Percentiles rank a stretch among this genome's conserved stretches.
Conservation (phyloP, 1,140 invertebrate genomes). For the Hesperophylax magnus region DNA sequence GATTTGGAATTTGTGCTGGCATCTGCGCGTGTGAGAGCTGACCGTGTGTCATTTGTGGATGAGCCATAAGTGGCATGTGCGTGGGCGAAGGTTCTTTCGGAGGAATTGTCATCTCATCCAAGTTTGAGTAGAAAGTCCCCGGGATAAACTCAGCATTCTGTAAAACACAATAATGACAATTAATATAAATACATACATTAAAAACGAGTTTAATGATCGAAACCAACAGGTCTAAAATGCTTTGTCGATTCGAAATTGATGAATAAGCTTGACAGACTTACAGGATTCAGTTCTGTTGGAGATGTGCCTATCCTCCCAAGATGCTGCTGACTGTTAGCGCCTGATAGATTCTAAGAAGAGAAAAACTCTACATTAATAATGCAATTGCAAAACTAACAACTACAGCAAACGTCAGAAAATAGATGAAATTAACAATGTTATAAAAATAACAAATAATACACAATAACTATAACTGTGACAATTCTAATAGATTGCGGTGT, state of each 20-base stretch:
- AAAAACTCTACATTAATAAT: background rate
- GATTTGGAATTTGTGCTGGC: constrained; percentile 63
- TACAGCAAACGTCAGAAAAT: too few species aligned
- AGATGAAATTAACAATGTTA: too few species aligned
- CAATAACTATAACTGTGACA: too few species aligned
- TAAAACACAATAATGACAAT: background rate
- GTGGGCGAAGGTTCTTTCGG: constrained; percentile 60
- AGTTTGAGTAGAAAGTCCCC: constrained; percentile 31
- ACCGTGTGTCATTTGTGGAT: constrained; percentile 14
- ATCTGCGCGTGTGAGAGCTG: background rate
- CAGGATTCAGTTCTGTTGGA: background rate
- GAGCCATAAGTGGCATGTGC: constrained; percentile 11
- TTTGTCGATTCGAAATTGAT: background rate
- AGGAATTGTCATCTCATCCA: constrained; percentile 50
- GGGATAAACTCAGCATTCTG: constrained; percentile 47
- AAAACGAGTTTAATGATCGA: too few species aligned
- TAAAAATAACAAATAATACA: too few species aligned
- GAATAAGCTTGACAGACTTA: background rate
- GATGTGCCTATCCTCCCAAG: background rate
- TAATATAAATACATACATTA: too few species aligned
- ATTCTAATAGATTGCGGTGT: too few species aligned
- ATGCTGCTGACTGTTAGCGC: background rate
- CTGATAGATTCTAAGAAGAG: background rate
- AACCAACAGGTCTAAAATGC: background rate
- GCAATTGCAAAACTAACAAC: too few species aligned